Evolutionary conservation across 1,140 invertebrate genomes (phyloP), one percentile per base, ranked within the genome.

Genomic region (Formica selysi): DNA sequence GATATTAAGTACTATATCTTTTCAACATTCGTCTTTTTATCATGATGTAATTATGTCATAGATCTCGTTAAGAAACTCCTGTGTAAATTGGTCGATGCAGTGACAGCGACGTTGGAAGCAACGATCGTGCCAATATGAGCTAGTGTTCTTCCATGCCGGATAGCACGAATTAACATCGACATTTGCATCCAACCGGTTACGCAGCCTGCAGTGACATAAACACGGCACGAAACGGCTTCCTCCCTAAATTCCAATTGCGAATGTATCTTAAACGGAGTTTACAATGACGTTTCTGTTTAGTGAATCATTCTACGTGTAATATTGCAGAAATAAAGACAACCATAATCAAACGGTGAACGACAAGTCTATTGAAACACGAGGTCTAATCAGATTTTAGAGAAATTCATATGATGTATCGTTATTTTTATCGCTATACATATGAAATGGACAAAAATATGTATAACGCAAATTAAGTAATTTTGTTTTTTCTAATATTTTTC

Each of bases 181-280:
- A 83, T 74, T 83, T 83, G 68, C 79, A 83, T 83, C 68, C 54
- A 74, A 83, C 68, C 29, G 68, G 79, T 83, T 83, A 54, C 79
- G 26, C 79, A 73, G 67, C 11, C n/a, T 48, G 68, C 68, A 73
- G 26, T 74, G 54, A 61, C 54, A 83, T 61, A 83, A 83, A 83
- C 38, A 54, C n/a, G n/a, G 54, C 38, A 83, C 41, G 79, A 74
- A 74, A 62, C 38, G 19, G 41, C 26, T 61, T 73, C 13, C 38
- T 44, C 22, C 19, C 32, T 26, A 26, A 83, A 83, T 54, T 83
- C 26, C 38, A 26, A 32, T 11, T 22, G 26, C 65, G 38, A 32
- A 59, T 44, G 48, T 61, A 26, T 22, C 4, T 32, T 29, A 70
- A 83, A 65, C 26, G 67, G 29, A 44, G 5, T 19, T 61, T 11